These are phyloP conservation scores for Drosophila paucipuncta DNA, from an alignment of 2,888 invertebrate species.

Conservation along the genomic window DNA sequence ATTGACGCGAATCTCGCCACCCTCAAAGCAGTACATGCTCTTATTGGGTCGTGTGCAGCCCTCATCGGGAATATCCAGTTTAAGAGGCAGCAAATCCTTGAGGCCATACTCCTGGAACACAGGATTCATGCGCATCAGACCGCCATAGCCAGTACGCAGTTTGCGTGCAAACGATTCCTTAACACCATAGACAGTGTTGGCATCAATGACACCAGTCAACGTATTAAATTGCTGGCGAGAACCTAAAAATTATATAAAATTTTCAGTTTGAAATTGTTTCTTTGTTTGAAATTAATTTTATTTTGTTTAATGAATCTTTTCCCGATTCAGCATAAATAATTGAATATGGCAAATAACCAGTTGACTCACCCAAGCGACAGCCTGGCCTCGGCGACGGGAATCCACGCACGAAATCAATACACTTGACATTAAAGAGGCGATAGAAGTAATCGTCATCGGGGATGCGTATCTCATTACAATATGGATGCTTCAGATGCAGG, in stretches of 20 bases:
- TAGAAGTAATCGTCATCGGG: slow-evolving; percentile 97
- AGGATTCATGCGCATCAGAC: slow-evolving; percentile 94
- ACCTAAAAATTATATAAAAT: slow-evolving; percentile 85
- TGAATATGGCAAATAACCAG: background rate
- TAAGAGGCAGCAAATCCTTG: slow-evolving; percentile 94
- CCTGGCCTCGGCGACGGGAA: slow-evolving; percentile 95
- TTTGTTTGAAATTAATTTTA: background rate
- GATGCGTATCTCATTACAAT: slow-evolving; percentile 95
- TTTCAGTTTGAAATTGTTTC: background rate
- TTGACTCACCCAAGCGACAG: slow-evolving; percentile 91
- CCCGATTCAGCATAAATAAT: background rate
- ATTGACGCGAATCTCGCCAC: slow-evolving; percentile 96
- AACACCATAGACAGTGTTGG: slow-evolving; percentile 95
- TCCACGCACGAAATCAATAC: slow-evolving; percentile 95
- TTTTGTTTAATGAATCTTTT: background rate
- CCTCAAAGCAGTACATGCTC: slow-evolving; percentile 97
- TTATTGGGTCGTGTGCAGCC: slow-evolving; percentile 95
- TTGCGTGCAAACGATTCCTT: slow-evolving; percentile 93
- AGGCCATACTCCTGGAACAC: slow-evolving; percentile 94
- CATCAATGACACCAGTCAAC: slow-evolving; percentile 94
- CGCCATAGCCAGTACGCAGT: slow-evolving; percentile 92
- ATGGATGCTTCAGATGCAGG: slow-evolving; percentile 93
- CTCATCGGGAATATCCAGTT: slow-evolving; percentile 95
- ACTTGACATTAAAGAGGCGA: slow-evolving; percentile 92
- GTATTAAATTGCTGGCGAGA: slow-evolving; percentile 94